phyloP scores from a whole-genome alignment of 2,113 vertebrate species.

The Xenus cinereus region DNA sequence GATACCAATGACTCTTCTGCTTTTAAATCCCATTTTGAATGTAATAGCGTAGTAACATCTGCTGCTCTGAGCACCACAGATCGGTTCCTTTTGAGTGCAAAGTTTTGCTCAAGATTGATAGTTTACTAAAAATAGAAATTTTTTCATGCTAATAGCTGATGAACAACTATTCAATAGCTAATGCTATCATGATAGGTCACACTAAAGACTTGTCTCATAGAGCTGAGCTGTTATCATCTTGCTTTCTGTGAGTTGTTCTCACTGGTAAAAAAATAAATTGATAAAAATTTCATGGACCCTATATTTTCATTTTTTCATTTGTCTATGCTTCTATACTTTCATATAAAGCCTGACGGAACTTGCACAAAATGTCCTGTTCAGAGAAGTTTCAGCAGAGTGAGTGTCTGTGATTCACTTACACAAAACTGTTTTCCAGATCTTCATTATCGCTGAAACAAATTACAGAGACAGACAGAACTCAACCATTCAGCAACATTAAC shows the following conservation, averaged over 20 bases:
- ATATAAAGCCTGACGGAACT: not conserved
- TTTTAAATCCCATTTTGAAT: conserved; percentile 47
- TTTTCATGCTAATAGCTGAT: not conserved
- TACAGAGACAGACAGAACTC: not conserved
- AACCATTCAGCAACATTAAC: not conserved
- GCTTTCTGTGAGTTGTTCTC: not conserved
- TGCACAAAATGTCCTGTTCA: not conserved
- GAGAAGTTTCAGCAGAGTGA: not conserved
- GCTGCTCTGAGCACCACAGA: conserved; percentile 36
- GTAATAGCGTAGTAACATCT: conserved; percentile 25
- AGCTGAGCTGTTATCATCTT: not conserved
- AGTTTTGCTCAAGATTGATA: conserved; percentile 45
- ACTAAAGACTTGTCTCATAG: not conserved
- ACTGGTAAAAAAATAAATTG: not conserved
- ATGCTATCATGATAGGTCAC: not conserved
- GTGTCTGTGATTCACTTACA: not conserved
- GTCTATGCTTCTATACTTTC: not conserved
- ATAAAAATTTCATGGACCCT: not conserved
- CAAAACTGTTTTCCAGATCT: not conserved
- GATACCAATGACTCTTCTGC: not conserved
- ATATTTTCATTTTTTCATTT: not conserved
- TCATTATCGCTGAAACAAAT: not conserved
- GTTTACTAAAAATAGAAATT: not conserved
- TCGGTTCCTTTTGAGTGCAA: conserved; percentile 33
- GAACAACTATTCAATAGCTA: not conserved